Evolutionary conservation across 2,797 vertebrate genomes (phyloP).

Genomic region (Pangasius mekongensis): DNA sequence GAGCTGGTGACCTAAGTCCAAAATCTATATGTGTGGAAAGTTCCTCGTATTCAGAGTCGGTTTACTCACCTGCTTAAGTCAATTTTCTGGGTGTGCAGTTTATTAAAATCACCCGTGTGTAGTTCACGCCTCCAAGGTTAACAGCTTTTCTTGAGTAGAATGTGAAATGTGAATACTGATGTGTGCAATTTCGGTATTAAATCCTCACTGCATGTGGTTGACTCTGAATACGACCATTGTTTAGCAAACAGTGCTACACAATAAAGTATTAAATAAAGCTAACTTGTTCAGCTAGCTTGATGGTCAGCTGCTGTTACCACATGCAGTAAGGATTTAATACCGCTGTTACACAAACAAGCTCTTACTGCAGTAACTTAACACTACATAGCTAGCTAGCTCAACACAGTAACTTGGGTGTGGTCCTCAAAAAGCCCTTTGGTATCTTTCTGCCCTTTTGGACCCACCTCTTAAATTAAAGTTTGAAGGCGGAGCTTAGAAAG

Average conservation of each 20-base stretch:
- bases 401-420: background rate
- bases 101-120: background rate
- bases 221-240: background rate
- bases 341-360: background rate
- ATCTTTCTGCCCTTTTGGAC: background rate
- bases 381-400: background rate
- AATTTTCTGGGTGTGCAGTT: background rate
- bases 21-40: background rate
- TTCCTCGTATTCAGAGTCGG: background rate
- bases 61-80: background rate
- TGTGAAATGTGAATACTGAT: background rate
- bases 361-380: background rate
- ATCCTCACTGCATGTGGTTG: background rate
- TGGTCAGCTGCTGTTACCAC: background rate
- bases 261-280: background rate
- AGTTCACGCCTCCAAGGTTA: background rate
- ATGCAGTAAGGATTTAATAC: too few relatives aligned
- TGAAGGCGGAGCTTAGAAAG: conserved; percentile 1
- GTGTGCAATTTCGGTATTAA: background rate
- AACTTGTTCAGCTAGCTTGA: background rate
- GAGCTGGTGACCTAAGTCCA: background rate
- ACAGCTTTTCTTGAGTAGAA: background rate
- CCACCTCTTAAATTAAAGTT: background rate
- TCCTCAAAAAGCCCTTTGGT: conserved; percentile 11
- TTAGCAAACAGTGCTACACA: background rate